A percentile compares a stretch with the other conserved stretches of the same genome.
Evolutionary conservation across 2,797 vertebrate species (phyloP).

Genomic region (Peromyscus aztecus): DNA sequence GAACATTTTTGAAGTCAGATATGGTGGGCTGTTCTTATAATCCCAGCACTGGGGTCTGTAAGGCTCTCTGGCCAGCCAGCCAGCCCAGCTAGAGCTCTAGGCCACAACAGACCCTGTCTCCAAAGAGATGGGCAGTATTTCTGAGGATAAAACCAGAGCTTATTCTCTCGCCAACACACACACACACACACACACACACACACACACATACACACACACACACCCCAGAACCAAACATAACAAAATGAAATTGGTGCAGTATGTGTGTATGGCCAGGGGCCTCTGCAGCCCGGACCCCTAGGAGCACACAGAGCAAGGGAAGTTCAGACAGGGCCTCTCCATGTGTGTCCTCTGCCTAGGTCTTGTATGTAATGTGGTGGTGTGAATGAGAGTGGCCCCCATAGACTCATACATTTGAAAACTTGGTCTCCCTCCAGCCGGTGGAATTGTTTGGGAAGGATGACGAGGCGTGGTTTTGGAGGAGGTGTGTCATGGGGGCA

Average conservation of each 20-base stretch:
- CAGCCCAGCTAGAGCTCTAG: neutral
- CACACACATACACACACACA: neutral
- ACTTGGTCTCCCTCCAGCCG: neutral
- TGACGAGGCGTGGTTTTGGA: neutral
- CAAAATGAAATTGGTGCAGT: neutral
- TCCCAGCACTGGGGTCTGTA: neutral
- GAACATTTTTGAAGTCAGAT: neutral
- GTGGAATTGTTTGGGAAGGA: too few species aligned
- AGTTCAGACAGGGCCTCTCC: neutral
- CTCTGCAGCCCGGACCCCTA: neutral
- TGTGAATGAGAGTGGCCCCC: neutral
- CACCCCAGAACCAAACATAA: neutral
- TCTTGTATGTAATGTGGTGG: neutral
- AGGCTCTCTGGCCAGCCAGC: neutral
- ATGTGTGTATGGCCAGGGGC: fast-evolving
- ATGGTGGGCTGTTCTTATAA: neutral
- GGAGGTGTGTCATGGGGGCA: neutral
- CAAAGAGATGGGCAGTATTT: neutral
- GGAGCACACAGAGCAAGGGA: neutral
- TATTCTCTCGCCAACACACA: neutral
- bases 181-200: neutral
- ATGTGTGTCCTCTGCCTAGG: neutral
- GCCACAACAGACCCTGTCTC: neutral
- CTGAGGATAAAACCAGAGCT: too few species aligned
- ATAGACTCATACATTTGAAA: neutral